Percentiles rank a stretch among this genome's conserved stretches.
phyloP scores from a whole-genome alignment of 2,113 vertebrate genomes.

The Ceuthmochares aereus region DNA sequence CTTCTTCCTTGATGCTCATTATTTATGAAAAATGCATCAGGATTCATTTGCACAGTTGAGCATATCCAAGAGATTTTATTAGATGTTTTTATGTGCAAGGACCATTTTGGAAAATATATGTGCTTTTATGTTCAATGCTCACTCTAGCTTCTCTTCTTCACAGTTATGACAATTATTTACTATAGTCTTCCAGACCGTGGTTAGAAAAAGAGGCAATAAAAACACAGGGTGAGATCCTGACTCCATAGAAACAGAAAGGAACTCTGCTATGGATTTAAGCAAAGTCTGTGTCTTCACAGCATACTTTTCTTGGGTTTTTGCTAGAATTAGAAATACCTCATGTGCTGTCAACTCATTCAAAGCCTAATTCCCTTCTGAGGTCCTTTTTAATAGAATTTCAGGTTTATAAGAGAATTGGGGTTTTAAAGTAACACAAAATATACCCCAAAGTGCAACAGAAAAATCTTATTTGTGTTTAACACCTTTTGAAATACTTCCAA shows the following conservation, averaged over 20 bases:
- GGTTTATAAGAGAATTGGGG: neutral
- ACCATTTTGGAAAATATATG: neutral
- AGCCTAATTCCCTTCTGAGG: neutral
- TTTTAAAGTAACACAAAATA: neutral
- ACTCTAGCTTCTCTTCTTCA: neutral
- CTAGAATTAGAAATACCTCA: neutral
- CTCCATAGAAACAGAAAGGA: neutral
- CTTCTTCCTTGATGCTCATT: neutral
- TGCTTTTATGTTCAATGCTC: neutral
- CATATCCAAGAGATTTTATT: conserved; percentile 22
- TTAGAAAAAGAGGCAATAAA: neutral
- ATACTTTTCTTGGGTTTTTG: neutral
- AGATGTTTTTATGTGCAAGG: neutral
- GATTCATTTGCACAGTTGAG: neutral
- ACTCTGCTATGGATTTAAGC: neutral
- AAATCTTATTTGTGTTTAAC: neutral
- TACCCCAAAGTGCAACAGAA: neutral
- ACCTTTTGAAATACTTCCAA: neutral
- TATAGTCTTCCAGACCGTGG: neutral
- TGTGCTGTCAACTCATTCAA: neutral
- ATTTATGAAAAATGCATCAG: neutral
- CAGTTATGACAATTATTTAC: conserved; percentile 1
- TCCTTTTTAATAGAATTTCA: neutral
- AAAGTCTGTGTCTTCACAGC: neutral
- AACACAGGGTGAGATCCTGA: neutral